phyloP scores from a whole-genome alignment of 2,888 invertebrate genomes.

The Rambutsinella grinnellia region DNA sequence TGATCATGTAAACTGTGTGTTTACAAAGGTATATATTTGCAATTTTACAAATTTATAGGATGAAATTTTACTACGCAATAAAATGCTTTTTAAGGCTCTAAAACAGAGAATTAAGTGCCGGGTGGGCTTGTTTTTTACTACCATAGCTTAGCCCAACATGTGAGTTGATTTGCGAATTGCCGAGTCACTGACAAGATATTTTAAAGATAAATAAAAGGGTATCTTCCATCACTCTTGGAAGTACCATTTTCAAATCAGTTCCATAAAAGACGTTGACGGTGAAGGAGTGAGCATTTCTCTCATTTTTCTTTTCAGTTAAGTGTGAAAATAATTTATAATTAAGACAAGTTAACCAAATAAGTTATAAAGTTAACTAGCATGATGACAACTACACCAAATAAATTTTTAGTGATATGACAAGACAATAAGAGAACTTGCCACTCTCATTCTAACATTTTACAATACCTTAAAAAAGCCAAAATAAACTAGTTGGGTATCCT shows the following conservation, averaged over 20 bases:
- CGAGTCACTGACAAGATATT: neutral
- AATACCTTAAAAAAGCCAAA: no score
- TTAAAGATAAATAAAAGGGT: neutral
- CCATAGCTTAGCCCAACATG: neutral
- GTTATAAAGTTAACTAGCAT: no score
- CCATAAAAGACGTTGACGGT: neutral
- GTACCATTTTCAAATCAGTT: slow-evolving; percentile 6
- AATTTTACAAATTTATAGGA: neutral
- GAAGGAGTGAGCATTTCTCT: neutral
- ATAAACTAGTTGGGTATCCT: no score
- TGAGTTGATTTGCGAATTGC: slow-evolving; percentile 5
- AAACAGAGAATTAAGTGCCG: neutral
- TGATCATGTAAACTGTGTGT: no score
- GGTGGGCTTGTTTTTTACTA: neutral
- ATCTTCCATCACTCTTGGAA: neutral
- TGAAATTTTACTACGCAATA: slow-evolving; percentile 39
- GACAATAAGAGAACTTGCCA: no score
- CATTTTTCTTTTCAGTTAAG: neutral
- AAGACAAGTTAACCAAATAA: no score
- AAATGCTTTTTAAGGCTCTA: slow-evolving; percentile 16
- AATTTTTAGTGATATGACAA: no score
- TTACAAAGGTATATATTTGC: no score
- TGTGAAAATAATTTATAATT: no score
- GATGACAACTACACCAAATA: no score
- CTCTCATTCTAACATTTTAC: no score